phyloP scores from a whole-genome alignment of 2,888 invertebrate species.

The Nyleta sp. region DNA sequence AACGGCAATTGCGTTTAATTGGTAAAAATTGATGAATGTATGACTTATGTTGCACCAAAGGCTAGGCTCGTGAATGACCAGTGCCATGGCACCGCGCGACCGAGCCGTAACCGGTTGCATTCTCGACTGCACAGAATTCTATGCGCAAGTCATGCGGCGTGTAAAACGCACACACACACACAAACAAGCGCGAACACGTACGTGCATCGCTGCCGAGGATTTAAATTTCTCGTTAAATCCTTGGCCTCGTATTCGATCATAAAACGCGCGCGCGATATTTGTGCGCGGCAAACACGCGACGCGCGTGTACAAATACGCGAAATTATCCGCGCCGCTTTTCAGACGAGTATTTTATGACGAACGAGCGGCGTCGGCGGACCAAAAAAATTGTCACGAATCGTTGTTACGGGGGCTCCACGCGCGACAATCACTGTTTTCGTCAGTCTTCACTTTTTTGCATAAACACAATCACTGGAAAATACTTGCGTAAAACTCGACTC shows the following conservation, averaged over 20 bases:
- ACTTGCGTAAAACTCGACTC: too few relatives aligned
- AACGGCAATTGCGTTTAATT: constrained; percentile 30
- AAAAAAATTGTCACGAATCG: too few relatives aligned
- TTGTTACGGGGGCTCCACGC: too few relatives aligned
- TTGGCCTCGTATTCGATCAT: constrained; percentile 65
- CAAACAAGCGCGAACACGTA: constrained; percentile 4
- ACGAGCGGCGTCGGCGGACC: too few relatives aligned
- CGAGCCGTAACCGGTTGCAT: constrained; percentile 63
- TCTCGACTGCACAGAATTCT: constrained; percentile 56
- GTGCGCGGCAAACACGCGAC: constrained; percentile 38
- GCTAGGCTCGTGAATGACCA: constrained; percentile 57
- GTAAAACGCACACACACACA: constrained; percentile 13
- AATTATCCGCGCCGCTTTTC: too few relatives aligned
- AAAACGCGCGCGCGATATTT: constrained; percentile 50
- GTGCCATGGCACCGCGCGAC: constrained; percentile 28
- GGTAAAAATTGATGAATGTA: constrained; percentile 50
- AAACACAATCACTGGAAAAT: too few relatives aligned
- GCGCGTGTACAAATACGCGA: constrained; percentile 27
- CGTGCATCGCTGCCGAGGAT: constrained; percentile 48
- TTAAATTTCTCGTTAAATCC: constrained; percentile 62
- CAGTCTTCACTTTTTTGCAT: too few relatives aligned
- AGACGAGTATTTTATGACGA: too few relatives aligned
- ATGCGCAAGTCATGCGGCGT: constrained; percentile 50
- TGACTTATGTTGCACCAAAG: constrained; percentile 34
- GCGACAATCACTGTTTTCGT: too few relatives aligned